Base-by-base conservation (phyloP, 2,113 vertebrate species). In the Heterotilapia buettikoferi region DNA sequence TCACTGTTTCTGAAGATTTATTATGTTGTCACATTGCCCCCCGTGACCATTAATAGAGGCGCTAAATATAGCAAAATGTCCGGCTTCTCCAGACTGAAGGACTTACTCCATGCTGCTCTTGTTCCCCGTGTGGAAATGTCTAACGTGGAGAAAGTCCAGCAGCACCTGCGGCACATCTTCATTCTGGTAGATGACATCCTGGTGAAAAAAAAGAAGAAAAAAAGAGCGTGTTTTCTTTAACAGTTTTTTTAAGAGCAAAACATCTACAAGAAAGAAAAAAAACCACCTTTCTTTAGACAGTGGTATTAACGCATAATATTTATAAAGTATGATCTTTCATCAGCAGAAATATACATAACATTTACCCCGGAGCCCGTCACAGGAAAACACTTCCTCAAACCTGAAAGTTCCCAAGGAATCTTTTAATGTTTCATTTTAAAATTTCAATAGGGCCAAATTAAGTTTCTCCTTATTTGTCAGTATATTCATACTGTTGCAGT, bases 121-220 rank as follows among this genome's bases (percentile, higher is more conserved):
- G 92, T 95, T 93, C 24, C 96, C 96, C 2, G 96, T 94, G 81
- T 96, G 97, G 88, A 97, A 97, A 66, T 94, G 96, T 89, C 92
- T 97, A 36, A 99, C 88, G 12, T 97, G 97, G 86, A 99, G 95
- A 93, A 99, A 99, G 90, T 99, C 98, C 93, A 99, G 92, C 53
- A 99, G 90, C 0, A 98, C 97, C 92, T 97, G 97, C 4, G 98
- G 98, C 68, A 98, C 96, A 10, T 97, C 96, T 76, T 97, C 61
- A 2, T 98, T 68, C 7, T 91, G 91, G 57, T 92, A 93, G 66
- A 95, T 93, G 63, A 95, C 79, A 1, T 94, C 91, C 95, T 95
- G 84, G 18, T 1, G 3, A 2, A n/a, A 7, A 40, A 5, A 31
- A 5, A 80, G 3, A 13, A 31, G 8, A 24, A 5, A 36, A 12